Evolutionary conservation across 2,888 invertebrate genomes (phyloP), one percentile per base, ranked within the genome.

Genomic region (Heterodera filipjevi): DNA sequence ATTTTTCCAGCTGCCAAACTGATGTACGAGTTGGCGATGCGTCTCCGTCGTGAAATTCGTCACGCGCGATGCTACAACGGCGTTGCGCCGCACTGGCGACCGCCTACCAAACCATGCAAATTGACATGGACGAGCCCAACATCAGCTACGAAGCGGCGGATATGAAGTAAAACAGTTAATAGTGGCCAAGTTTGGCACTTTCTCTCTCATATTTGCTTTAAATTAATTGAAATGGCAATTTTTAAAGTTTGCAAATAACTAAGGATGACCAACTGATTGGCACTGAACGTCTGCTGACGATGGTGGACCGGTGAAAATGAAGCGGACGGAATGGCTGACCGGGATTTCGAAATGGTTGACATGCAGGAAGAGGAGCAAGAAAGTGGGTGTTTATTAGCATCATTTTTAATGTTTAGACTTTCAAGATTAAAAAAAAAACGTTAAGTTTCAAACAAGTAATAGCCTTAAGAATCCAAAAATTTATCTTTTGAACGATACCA

Each of bases 1-100:
- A n/a, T n/a, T n/a, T n/a, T n/a, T n/a, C n/a, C 39, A 83, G 85
- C 84, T 12, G 86, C 86, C 0, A 79, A 82, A 72, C 77, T 82
- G 12, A 83, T 85, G 85, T 84, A 86, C 71, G 84, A 84, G 19
- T 83, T 81, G 66, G 81, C 84, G 14, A 75, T 77, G 35, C 81
- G 82, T 22, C 78, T 87, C 32, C 80, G 81, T 32, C 70, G 79
- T 16, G 81, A 84, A 27, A 53, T 81, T 2, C 82, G 64, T 82
- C 82, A 0, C 75, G 81, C 3, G 86, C 82, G 22, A 66, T 86
- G 27, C 70, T 87, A 16, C 81, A 83, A n/a, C 82, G 80, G 71
- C 79, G 85, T 33, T 80, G 85, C 53, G 82, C 82, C 53, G 82
- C 81, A 2, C 80, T 87, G 46, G 82, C 86, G 10, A 77, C 79